Base-by-base conservation (phyloP, 2,797 vertebrate genomes). In the Anolis apletophallus region DNA sequence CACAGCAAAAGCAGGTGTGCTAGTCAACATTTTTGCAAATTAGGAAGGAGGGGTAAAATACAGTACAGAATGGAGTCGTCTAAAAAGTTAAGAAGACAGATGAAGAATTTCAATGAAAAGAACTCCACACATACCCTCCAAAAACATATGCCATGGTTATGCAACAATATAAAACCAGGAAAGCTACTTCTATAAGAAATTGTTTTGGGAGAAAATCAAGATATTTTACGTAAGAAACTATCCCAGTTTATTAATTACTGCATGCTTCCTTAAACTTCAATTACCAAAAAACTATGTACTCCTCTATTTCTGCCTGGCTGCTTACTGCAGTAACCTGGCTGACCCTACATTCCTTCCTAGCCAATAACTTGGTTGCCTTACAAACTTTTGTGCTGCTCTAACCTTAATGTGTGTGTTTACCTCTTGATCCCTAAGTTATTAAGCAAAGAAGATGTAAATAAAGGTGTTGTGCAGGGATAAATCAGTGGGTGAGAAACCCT, bases 1-100 rank as follows among this genome's bases (percentile, higher is more conserved):
- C 89, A 91, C 93, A 88, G 67, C 91, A 32, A 69, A 57, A 88
- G 13, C 75, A 91, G 93, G 91, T 50, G 91, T 93, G 90, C 57
- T 93, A 68, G 86, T 87, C 64, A 91, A 85, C 10, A 67, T 34
- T 81, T 73, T 87, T 21, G n/a, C 68, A 85, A 69, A 93, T 57
- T 29, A 76, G 21, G 29, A 89, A 67, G 81, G 87, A 90, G 87
- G 64, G 85, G 84, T 61, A 29, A 73, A 29, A 46, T 3, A 67
- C 26, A 79, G 32, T 46, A 16, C 26, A 67, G 8, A 13, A 36
- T 67, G 29, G 11, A 21, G 32, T 6, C 46, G 36, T 9, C n/a
- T 34, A 16, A 89, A 90, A 84, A 29, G 90, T 91, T 86, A 79
- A 8, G 2, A 80, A 78, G 54, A 61, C 16, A 68, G 26, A 40